Evolutionary conservation across 2,888 invertebrate species (phyloP).

Genomic region (Didymodactylos carnosus): DNA sequence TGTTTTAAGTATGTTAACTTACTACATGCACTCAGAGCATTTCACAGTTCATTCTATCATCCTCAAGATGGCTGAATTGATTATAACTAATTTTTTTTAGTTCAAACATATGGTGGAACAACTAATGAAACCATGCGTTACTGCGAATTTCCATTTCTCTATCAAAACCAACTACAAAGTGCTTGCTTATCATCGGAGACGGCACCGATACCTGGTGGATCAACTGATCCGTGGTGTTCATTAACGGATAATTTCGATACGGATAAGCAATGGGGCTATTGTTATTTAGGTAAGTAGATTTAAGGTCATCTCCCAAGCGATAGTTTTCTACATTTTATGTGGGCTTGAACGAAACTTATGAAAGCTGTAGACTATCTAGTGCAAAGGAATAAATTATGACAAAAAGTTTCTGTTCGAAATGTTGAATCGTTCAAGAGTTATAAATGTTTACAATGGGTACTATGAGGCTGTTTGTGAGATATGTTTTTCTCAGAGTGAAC

Average conservation of each 20-base stretch:
- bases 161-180: neutral
- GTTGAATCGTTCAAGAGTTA: no score
- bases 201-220: neutral
- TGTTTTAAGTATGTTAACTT: neutral
- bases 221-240: slow-evolving; percentile 8
- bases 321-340: no score
- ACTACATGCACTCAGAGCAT: no score
- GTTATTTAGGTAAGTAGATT: neutral
- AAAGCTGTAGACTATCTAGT: no score
- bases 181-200: neutral
- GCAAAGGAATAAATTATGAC: no score
- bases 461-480: no score
- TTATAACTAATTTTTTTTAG: neutral
- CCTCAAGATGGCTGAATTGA: no score
- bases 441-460: no score
- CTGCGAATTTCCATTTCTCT: slow-evolving; percentile 9
- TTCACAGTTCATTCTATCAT: no score
- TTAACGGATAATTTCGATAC: slow-evolving; percentile 7
- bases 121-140: slow-evolving; percentile 1
- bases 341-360: no score
- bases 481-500: no score
- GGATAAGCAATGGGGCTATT: slow-evolving; percentile 6
- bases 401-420: no score
- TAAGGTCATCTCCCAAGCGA: neutral
- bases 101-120: slow-evolving; percentile 4